These are phyloP conservation scores for Drosophila atroscutellata DNA, from an alignment of 2,888 invertebrate species.

Conservation along the genomic window DNA sequence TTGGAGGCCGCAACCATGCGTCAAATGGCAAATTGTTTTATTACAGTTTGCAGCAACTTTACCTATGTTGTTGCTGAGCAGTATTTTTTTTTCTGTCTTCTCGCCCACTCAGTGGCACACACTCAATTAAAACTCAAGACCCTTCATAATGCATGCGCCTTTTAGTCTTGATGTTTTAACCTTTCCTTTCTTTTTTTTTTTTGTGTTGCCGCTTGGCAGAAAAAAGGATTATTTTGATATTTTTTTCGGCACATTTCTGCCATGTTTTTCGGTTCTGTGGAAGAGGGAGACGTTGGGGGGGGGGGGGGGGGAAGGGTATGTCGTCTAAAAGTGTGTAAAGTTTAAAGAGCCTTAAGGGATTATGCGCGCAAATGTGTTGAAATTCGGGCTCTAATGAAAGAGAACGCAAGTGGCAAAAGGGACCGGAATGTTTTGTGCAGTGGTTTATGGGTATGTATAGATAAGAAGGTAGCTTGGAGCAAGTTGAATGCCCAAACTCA, in stretches of 20 bases:
- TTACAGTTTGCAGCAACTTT: slow-evolving; percentile 65
- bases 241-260: slow-evolving; percentile 58
- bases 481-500: slow-evolving; percentile 40
- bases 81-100: slow-evolving; percentile 14
- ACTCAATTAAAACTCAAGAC: slow-evolving; percentile 84
- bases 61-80: slow-evolving; percentile 19
- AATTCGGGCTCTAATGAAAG: slow-evolving; percentile 73
- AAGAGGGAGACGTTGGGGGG: background rate
- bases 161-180: slow-evolving; percentile 76
- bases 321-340: slow-evolving; percentile 77
- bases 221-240: slow-evolving; percentile 73
- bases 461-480: slow-evolving; percentile 65
- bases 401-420: slow-evolving; percentile 52
- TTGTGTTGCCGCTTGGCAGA: slow-evolving; percentile 21
- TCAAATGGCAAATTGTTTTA: slow-evolving; percentile 74
- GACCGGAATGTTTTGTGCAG: slow-evolving; percentile 55
- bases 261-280: slow-evolving; percentile 50
- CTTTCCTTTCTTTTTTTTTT: slow-evolving; percentile 56
- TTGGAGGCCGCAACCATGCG: slow-evolving; percentile 47
- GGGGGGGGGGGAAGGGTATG: slow-evolving; percentile 34
- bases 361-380: slow-evolving; percentile 80
- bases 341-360: slow-evolving; percentile 83
- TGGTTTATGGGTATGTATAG: slow-evolving; percentile 79
- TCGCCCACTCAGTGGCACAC: slow-evolving; percentile 61
- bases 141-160: slow-evolving; percentile 79